A percentile compares a stretch with the other conserved stretches of the same genome.
Evolutionary conservation across 2,888 invertebrate genomes (phyloP).

Genomic region (Acleris holmiana): DNA sequence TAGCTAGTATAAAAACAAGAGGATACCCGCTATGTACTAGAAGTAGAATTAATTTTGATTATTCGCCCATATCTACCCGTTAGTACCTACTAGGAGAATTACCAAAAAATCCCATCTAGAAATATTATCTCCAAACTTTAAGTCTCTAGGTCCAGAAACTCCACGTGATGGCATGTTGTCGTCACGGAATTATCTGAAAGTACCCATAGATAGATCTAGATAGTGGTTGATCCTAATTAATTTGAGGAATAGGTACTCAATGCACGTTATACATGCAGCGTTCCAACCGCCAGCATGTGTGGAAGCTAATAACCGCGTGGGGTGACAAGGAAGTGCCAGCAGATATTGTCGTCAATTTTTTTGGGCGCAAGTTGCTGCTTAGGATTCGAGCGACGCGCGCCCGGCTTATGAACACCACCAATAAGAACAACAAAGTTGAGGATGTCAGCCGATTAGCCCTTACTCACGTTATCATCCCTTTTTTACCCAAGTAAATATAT

Average conservation of each 20-base stretch:
- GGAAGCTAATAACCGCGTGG: constrained; percentile 66
- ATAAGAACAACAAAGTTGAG: constrained; percentile 80
- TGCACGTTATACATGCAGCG: constrained; percentile 23
- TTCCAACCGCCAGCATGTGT: constrained; percentile 48
- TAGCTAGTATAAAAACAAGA: too few species aligned
- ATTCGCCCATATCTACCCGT: too few species aligned
- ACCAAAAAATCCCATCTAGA: too few species aligned
- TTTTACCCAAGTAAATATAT: constrained; percentile 62
- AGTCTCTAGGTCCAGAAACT: too few species aligned
- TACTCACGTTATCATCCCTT: constrained; percentile 68
- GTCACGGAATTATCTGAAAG: too few species aligned
- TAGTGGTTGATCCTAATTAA: not conserved
- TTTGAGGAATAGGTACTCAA: not conserved
- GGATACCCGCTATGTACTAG: too few species aligned
- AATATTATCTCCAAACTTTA: too few species aligned
- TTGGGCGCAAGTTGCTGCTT: constrained; percentile 70
- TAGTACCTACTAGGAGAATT: too few species aligned
- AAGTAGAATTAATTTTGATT: too few species aligned
- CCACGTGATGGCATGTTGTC: too few species aligned
- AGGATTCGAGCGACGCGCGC: constrained; percentile 70
- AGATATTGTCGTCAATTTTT: constrained; percentile 81
- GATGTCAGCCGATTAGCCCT: constrained; percentile 75
- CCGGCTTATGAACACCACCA: constrained; percentile 74
- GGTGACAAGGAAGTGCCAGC: constrained; percentile 73
- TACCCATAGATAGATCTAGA: too few species aligned